Evolutionary conservation across 2,888 invertebrate genomes (phyloP), one percentile per base, ranked within the genome.

Genomic region (Metopia argyrocephala): DNA sequence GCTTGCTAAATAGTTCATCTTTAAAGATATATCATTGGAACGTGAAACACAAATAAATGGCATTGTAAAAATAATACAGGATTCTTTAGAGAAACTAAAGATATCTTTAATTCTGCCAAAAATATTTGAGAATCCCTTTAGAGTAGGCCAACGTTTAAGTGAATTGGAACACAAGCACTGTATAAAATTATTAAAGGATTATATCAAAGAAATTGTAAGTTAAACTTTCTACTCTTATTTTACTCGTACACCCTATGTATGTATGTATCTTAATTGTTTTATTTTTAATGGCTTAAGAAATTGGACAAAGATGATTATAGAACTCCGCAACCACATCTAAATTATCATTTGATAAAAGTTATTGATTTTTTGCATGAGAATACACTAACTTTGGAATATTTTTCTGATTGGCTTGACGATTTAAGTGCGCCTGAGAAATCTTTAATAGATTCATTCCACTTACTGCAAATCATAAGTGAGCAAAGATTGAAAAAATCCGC

Each of bases 21-120:
- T 38, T 1, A 4, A 12, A 78, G 69, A 65, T 56, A 64, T 82
- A 21, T 54, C 87, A 18, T 80, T 84, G 64, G 86, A 85, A 76
- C 85, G 85, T 12, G 62, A 62, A 18, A 84, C 83, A 5, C 83
- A 86, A 54, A 82, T 84, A 4, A 83, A 84, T 21, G 84, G 85
- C 50, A 84, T 86, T 54, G n/a, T 86, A 6, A 76, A 84, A 5
- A 84, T 86, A 27, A 70, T 86, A 6, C 76, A 83, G 1, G 79
- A 82, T 15, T 82, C 84, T 5, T 84, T 86, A 12, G 82, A 83
- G n/a, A 87, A 85, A 79, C 50, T 87, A 5, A 83, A 84, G 70
- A 84, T 85, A 5, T 84, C 85, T 4, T 45, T 85, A 18, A 62
- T 85, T 21, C 76, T 86, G 21, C 86, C 86, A 3, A 23, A 65